phyloP scores from a whole-genome alignment of 2,888 invertebrate species.

The Beris morrisii region DNA sequence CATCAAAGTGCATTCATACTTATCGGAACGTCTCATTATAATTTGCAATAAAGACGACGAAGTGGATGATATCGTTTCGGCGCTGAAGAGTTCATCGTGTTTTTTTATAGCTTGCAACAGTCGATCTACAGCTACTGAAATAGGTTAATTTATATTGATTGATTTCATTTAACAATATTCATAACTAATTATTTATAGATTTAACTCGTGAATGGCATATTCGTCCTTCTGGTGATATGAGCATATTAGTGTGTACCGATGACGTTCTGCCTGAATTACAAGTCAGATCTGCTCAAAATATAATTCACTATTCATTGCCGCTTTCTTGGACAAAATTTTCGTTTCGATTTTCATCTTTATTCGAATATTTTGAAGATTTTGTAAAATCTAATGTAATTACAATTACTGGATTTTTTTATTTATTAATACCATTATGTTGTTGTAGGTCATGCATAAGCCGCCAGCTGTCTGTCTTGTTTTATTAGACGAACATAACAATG shows the following conservation, averaged over 20 bases:
- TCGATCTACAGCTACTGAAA: slow-evolving; percentile 32
- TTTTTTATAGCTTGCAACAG: slow-evolving; percentile 21
- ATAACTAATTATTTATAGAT: slow-evolving; percentile 27
- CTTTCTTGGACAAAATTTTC: slow-evolving; percentile 67
- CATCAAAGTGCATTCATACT: slow-evolving; percentile 56
- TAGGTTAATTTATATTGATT: slow-evolving; percentile 28
- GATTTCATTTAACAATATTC: not conserved
- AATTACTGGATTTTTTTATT: slow-evolving; percentile 33
- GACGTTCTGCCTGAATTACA: slow-evolving; percentile 63
- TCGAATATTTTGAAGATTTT: slow-evolving; percentile 61
- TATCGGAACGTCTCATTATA: slow-evolving; percentile 62
- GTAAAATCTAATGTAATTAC: slow-evolving; percentile 35
- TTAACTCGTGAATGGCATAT: slow-evolving; percentile 29
- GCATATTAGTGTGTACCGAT: slow-evolving; percentile 71
- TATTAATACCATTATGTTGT: slow-evolving; percentile 43
- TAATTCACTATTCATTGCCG: slow-evolving; percentile 75
- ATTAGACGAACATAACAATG: slow-evolving; percentile 62
- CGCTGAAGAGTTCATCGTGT: slow-evolving; percentile 42
- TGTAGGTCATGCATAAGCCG: slow-evolving; percentile 42
- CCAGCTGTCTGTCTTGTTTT: slow-evolving; percentile 58
- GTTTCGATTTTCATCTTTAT: slow-evolving; percentile 68
- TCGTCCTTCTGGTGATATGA: slow-evolving; percentile 37
- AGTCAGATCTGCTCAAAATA: slow-evolving; percentile 65
- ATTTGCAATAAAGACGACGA: slow-evolving; percentile 64
- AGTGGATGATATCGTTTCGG: slow-evolving; percentile 54